These are phyloP conservation scores for Aselliscus stoliczkanus DNA, from an alignment of 2,797 vertebrate species.

Conservation along the genomic window DNA sequence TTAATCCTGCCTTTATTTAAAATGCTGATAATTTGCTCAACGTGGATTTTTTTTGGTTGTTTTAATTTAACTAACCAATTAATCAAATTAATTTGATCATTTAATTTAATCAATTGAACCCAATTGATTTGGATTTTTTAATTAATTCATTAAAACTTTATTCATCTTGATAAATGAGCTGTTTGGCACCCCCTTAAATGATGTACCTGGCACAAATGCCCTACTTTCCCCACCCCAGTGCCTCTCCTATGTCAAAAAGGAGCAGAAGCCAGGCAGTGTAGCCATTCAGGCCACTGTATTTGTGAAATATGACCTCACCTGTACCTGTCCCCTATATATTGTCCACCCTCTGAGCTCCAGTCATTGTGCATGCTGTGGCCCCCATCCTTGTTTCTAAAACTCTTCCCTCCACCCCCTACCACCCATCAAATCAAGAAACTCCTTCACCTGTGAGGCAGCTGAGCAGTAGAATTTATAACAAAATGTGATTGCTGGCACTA, in stretches of 20 bases:
- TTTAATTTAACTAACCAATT: neutral
- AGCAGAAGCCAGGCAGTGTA: accelerated
- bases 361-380: neutral
- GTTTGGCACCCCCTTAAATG: neutral
- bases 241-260: neutral
- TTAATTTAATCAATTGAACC: neutral
- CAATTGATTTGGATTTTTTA: neutral
- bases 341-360: accelerated
- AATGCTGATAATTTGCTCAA: neutral
- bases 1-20: neutral
- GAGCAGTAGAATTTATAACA: neutral
- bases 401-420: no score
- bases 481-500: neutral
- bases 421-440: neutral
- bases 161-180: neutral
- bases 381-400: neutral
- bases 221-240: no score
- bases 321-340: neutral
- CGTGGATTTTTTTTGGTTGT: neutral
- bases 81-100: neutral
- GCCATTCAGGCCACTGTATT: accelerated
- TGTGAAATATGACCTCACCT: neutral
- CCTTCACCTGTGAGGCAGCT: neutral
- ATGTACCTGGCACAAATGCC: no score
- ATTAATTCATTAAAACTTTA: neutral